A percentile compares a stretch with the other conserved stretches of the same genome.
phyloP scores from a whole-genome alignment of 2,888 invertebrate species.

The Rugalucina vietnamica region DNA sequence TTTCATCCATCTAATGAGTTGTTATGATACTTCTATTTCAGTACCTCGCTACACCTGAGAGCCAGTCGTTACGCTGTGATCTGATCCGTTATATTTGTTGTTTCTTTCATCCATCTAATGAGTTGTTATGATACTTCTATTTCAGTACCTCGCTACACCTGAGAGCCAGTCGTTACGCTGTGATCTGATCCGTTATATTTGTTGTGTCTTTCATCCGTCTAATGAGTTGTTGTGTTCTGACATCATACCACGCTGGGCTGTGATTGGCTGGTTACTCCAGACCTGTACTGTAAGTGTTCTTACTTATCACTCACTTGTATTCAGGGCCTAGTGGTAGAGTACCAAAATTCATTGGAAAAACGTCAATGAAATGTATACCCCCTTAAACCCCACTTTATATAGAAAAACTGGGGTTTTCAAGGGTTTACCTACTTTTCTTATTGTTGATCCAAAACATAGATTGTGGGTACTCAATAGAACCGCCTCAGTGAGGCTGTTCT shows the following conservation, averaged over 20 bases:
- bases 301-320: too few species aligned
- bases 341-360: too few species aligned
- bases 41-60: conserved; percentile 95
- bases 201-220: conserved; percentile 96
- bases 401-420: too few species aligned
- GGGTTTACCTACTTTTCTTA: too few species aligned
- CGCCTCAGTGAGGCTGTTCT: too few species aligned
- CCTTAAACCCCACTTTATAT: too few species aligned
- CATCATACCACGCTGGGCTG: conserved; percentile 97
- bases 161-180: conserved; percentile 96
- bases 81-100: conserved; percentile 97
- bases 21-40: conserved; percentile 86
- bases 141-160: conserved; percentile 93
- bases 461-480: too few species aligned
- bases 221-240: conserved; percentile 97
- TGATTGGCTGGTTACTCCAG: conserved; percentile 96
- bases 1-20: too few species aligned
- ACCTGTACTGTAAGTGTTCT: conserved; percentile 89
- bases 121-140: conserved; percentile 89
- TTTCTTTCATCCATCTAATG: conserved; percentile 96
- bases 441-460: too few species aligned
- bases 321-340: too few species aligned
- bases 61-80: conserved; percentile 95
- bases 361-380: too few species aligned
- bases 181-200: conserved; percentile 96